Percentiles rank a stretch among this genome's conserved stretches.
Conservation (phyloP, 35 echinoderm and acorn worm genomes). For the Hemicentrotus pulcherrimus region DNA sequence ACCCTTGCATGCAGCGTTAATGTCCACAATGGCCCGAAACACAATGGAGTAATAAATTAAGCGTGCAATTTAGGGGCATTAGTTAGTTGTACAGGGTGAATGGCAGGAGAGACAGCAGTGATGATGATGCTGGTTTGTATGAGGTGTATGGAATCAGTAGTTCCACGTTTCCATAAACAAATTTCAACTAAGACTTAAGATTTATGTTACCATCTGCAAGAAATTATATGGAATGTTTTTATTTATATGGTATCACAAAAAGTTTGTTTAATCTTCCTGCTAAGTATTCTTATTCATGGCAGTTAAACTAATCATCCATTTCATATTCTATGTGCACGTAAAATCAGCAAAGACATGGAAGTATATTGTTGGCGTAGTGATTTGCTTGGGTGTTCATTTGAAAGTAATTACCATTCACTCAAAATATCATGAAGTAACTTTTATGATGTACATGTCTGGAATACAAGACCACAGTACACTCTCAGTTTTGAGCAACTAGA, state of each 20-base stretch:
- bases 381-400: neutral
- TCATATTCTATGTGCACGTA: neutral
- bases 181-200: no score
- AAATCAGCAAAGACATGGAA: neutral
- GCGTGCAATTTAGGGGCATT: no score
- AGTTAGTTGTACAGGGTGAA: neutral
- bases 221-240: neutral
- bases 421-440: neutral
- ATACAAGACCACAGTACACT: neutral
- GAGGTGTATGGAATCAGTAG: neutral
- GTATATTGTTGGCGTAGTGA: neutral
- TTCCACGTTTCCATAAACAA: neutral
- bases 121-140: neutral
- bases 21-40: neutral
- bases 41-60: neutral
- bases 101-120: neutral
- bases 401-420: neutral
- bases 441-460: neutral
- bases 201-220: neutral
- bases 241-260: neutral
- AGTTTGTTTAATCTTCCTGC: neutral
- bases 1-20: neutral
- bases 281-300: neutral
- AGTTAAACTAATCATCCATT: neutral
- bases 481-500: neutral